These are phyloP conservation scores for Carollia perspicillata DNA, from an alignment of 2,113 vertebrate species.

Conservation along the genomic window DNA sequence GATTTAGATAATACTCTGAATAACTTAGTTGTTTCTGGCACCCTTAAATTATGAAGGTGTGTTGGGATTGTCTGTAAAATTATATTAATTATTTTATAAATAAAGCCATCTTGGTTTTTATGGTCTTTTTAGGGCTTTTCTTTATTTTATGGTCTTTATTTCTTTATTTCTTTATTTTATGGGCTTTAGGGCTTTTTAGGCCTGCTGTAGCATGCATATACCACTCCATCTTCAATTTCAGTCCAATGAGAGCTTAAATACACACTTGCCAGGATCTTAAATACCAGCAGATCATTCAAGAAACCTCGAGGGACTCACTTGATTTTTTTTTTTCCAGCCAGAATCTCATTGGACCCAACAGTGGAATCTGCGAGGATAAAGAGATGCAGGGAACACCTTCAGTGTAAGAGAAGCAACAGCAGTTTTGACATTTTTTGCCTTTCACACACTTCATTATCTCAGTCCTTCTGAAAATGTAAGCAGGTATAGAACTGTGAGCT, in stretches of 20 bases:
- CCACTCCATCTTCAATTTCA: neutral
- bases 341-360: neutral
- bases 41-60: neutral
- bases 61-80: neutral
- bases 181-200: too few relatives aligned
- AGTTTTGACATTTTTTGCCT: neutral
- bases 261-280: neutral
- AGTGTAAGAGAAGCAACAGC: neutral
- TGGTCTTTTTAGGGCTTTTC: neutral
- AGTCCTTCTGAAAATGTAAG: neutral
- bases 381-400: neutral
- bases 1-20: neutral
- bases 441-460: neutral
- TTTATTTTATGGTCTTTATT: too few relatives aligned
- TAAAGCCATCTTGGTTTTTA: neutral
- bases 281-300: neutral
- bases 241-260: neutral
- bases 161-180: too few relatives aligned
- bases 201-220: neutral
- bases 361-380: neutral
- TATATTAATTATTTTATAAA: neutral
- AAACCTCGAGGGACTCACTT: neutral
- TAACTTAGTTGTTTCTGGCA: neutral
- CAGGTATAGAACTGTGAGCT: neutral
- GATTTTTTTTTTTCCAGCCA: neutral